Conservation (phyloP, 2,113 vertebrate species). For the Tetraodon nigroviridis region DNA sequence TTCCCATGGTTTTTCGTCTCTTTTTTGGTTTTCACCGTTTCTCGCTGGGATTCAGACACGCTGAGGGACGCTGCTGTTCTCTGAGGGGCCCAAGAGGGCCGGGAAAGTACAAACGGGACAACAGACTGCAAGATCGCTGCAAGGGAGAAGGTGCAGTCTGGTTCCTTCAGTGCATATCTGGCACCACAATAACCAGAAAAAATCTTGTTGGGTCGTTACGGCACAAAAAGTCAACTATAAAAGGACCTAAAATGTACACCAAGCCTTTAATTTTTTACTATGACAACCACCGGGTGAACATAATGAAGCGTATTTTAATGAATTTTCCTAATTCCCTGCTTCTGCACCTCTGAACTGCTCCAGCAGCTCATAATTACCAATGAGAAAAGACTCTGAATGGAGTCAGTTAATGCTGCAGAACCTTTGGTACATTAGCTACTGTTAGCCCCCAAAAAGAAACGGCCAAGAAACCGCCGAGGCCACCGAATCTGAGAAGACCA, state of each 20-base stretch:
- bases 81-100: slow-evolving; percentile 10
- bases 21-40: slow-evolving; percentile 15
- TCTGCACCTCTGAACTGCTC: too few relatives aligned
- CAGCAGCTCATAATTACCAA: too few relatives aligned
- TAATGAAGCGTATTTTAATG: not conserved
- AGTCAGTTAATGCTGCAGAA: not conserved
- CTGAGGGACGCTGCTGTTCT: slow-evolving; percentile 1
- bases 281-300: not conserved
- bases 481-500: not conserved
- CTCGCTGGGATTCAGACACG: slow-evolving; percentile 11
- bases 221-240: too few relatives aligned
- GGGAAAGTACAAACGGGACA: slow-evolving; percentile 20
- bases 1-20: not conserved
- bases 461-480: not conserved
- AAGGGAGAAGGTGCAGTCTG: slow-evolving; percentile 8
- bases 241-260: too few relatives aligned
- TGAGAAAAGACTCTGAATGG: too few relatives aligned
- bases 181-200: too few relatives aligned
- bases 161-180: too few relatives aligned
- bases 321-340: too few relatives aligned
- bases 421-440: not conserved
- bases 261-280: too few relatives aligned
- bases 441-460: not conserved
- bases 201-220: too few relatives aligned
- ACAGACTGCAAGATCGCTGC: slow-evolving; percentile 13